These are phyloP conservation scores for Tenodera sinensis DNA, from an alignment of 2,888 invertebrate species.

Conservation along the genomic window DNA sequence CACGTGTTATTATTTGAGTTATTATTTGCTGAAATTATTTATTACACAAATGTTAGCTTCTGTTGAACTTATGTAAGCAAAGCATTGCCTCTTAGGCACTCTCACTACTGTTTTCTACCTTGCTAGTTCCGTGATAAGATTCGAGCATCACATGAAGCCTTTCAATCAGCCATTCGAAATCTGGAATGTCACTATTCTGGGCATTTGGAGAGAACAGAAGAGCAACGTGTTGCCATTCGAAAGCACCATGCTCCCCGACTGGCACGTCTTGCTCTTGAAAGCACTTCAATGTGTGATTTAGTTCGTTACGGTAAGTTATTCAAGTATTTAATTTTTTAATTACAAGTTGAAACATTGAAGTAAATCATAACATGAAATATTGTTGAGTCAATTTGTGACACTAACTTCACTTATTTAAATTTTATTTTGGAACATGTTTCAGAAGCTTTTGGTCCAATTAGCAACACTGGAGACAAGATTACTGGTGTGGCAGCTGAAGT, in stretches of 20 bases:
- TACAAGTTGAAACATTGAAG: too few relatives aligned
- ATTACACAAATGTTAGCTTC: too few relatives aligned
- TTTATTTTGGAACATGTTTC: too few relatives aligned
- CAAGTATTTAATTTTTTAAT: neutral
- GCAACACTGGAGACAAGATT: too few relatives aligned
- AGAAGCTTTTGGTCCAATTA: too few relatives aligned
- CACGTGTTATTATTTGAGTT: too few relatives aligned
- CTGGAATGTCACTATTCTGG: slow-evolving; percentile 67
- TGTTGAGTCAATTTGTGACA: too few relatives aligned
- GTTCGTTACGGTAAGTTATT: slow-evolving; percentile 60
- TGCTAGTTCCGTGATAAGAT: slow-evolving; percentile 71
- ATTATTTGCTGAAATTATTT: too few relatives aligned
- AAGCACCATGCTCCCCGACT: slow-evolving; percentile 76
- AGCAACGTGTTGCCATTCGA: slow-evolving; percentile 68
- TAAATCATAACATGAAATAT: too few relatives aligned
- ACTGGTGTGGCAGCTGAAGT: too few relatives aligned
- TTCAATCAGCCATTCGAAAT: slow-evolving; percentile 66
- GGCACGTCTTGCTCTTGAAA: slow-evolving; percentile 76
- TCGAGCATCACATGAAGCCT: slow-evolving; percentile 71
- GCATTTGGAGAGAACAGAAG: slow-evolving; percentile 74
- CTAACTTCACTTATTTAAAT: too few relatives aligned
- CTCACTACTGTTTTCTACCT: neutral
- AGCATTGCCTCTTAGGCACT: neutral
- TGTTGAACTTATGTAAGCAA: too few relatives aligned
- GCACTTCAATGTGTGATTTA: slow-evolving; percentile 76